These are phyloP conservation scores for Acanthosepion pharaonis DNA, from an alignment of 2,888 invertebrate species.

Conservation along the genomic window DNA sequence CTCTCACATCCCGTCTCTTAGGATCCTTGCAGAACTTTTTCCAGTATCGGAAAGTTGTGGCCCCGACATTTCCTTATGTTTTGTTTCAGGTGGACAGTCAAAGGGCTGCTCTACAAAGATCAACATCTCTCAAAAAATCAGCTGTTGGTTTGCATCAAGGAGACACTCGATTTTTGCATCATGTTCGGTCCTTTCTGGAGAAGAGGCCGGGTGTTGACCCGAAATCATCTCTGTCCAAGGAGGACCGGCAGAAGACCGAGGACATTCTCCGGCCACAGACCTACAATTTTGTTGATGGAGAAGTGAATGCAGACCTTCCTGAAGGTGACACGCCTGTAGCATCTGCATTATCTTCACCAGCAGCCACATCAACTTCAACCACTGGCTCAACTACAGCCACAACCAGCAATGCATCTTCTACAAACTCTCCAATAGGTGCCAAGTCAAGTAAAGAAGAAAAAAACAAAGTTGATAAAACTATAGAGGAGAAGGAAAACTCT, in stretches of 20 bases:
- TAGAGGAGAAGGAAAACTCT: conserved; percentile 33
- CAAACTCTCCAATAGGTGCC: not conserved
- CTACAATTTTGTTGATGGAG: not conserved
- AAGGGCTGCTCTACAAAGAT: not conserved
- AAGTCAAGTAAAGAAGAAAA: conserved; percentile 9
- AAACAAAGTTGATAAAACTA: conserved; percentile 33
- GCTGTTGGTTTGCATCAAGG: not conserved
- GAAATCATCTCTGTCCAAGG: conserved; percentile 41
- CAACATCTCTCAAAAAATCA: not conserved
- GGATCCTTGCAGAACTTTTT: conserved; percentile 47
- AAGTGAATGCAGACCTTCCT: conserved; percentile 33
- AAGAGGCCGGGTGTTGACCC: not conserved
- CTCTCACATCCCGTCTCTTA: conserved; percentile 36
- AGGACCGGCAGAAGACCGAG: conserved; percentile 44
- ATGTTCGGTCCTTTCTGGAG: conserved; percentile 39
- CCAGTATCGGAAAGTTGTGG: conserved; percentile 24
- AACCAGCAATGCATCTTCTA: too few relatives aligned
- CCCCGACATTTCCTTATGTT: conserved; percentile 44
- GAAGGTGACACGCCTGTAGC: not conserved
- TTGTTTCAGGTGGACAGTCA: conserved; percentile 39
- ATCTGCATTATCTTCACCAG: not conserved
- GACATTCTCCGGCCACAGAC: conserved; percentile 41
- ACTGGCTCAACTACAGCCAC: not conserved
- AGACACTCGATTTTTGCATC: conserved; percentile 43
- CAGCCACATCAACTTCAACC: not conserved